Evolutionary conservation across 2,113 vertebrate genomes (phyloP), one percentile per base, ranked within the genome.

Genomic region (Mobula hypostoma): DNA sequence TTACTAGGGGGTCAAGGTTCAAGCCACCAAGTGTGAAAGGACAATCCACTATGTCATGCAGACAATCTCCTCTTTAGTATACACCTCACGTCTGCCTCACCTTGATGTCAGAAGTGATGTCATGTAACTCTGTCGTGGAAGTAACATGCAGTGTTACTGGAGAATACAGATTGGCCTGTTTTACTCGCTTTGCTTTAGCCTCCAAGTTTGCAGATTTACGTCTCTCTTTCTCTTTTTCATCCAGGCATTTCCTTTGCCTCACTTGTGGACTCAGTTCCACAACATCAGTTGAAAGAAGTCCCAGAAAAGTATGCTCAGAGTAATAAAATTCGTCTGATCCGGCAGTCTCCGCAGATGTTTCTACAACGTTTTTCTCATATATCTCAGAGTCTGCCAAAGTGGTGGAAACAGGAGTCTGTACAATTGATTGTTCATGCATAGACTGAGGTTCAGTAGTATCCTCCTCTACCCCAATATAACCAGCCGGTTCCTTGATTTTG

Each of bases 61-160:
- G 32, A 40, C 36, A 72, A 74, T 76, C 48, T 58, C 24, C 56
- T 87, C 21, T n/a, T 92, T 92, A 93, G 56, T 56, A 93, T 5
- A 93, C 36, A 74, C 27, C 61, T 90, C 48, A 72, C 21, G 77
- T 48, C 66, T 63, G 56, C 9, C 94, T 97, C 95, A 99, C 99
- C 98, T 99, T 96, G 94, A 99, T 96, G 95, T 98, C 98, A 90
- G 95, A 78, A 96, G 99, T 97, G 94, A 99, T 97, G 94, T 98
- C 98, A 94, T 77, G 78, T 7, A 99, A 97, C 94, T 99, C 98
- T 0, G 99, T 99, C 95, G 98, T 97, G 17, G 98, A 97, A 0
- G 98, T 99, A 94, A 99, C 97, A 90, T 97, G 97, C 24, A 97
- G 99, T 0, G 98, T 99, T 94, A 99, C 94, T 7, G 98, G 98